These are phyloP conservation scores for Frieseomelitta varia DNA, from an alignment of 1,140 invertebrate genomes.

Conservation along the genomic window DNA sequence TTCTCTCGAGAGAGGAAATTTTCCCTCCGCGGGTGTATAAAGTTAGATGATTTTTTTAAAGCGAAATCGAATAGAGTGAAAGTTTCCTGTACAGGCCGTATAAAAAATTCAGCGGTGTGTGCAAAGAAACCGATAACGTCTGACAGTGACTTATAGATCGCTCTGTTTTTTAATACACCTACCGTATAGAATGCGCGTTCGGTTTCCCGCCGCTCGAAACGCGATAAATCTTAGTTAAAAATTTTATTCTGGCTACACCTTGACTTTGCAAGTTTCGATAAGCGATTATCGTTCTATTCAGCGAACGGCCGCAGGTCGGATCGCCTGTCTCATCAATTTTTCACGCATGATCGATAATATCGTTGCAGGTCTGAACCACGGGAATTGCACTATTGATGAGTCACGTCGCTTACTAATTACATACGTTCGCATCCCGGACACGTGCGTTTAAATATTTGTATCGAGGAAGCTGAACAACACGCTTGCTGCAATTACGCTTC, in stretches of 20 bases:
- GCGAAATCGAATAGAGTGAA: neutral
- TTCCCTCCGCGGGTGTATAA: no score
- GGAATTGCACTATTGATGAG: neutral
- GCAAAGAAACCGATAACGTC: neutral
- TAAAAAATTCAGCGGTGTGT: slow-evolving; percentile 23
- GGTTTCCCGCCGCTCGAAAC: neutral
- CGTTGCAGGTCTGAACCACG: no score
- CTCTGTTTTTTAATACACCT: neutral
- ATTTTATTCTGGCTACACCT: slow-evolving; percentile 22
- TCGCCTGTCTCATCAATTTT: neutral
- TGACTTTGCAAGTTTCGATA: neutral
- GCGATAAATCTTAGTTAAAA: slow-evolving; percentile 7
- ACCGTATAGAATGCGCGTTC: neutral
- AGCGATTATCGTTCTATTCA: neutral
- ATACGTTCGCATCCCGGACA: neutral
- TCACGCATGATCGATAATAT: neutral
- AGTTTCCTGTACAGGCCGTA: neutral
- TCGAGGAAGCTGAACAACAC: neutral
- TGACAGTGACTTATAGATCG: slow-evolving; percentile 36
- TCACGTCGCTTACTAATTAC: neutral
- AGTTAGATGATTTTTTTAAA: neutral
- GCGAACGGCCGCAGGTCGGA: neutral
- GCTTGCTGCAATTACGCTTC: no score
- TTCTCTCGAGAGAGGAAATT: no score
- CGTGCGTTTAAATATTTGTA: slow-evolving; percentile 13